Conservation (phyloP, 1,140 invertebrate genomes). For the Neodiprion fabricii region DNA sequence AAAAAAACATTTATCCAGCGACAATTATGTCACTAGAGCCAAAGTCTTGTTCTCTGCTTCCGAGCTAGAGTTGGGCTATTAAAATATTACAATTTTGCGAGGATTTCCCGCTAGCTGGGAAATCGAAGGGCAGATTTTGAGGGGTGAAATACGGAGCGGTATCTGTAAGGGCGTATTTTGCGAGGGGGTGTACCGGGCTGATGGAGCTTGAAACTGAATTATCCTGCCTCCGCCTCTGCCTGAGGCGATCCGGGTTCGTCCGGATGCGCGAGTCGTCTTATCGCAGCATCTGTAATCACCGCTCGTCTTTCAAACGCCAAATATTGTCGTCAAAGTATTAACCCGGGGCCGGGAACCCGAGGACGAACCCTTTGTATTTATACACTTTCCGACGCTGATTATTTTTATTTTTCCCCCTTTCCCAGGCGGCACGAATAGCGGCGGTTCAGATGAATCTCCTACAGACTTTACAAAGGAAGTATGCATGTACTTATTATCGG, state of each 20-base stretch:
- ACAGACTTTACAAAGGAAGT: no score
- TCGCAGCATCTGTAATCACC: neutral
- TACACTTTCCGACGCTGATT: no score
- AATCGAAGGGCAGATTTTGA: neutral
- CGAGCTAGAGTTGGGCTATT: no score
- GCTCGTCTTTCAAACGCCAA: constrained; percentile 7
- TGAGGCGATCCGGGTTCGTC: neutral
- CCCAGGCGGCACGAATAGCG: no score
- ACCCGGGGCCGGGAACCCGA: neutral
- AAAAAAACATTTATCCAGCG: no score
- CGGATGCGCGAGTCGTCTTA: neutral
- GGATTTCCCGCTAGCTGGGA: neutral
- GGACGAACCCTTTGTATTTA: no score
- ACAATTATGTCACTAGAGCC: no score
- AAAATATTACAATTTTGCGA: no score
- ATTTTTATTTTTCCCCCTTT: no score
- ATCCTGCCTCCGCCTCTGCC: constrained; percentile 41
- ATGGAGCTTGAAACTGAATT: constrained; percentile 57
- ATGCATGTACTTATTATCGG: no score
- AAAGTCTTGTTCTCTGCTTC: no score
- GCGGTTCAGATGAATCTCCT: no score
- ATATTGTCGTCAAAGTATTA: constrained; percentile 5
- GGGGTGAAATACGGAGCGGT: constrained; percentile 18
- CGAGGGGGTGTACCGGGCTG: constrained; percentile 44
- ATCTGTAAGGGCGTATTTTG: constrained; percentile 37